Conservation (phyloP, 2,888 invertebrate genomes). For the Dynastes grantii region DNA sequence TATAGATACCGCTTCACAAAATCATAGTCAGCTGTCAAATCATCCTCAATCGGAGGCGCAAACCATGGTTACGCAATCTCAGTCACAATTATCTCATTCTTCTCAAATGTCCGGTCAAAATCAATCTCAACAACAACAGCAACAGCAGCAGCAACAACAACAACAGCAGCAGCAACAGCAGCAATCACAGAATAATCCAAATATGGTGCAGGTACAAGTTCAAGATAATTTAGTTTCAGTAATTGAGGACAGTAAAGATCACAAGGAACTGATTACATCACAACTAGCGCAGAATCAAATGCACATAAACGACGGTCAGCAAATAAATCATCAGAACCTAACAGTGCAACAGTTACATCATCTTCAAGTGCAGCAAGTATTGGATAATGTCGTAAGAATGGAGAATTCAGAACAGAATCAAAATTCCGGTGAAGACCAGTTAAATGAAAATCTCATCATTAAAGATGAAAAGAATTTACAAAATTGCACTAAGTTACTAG, state of each 20-base stretch:
- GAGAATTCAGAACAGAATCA: constrained; percentile 71
- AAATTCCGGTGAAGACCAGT: constrained; percentile 73
- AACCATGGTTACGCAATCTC: constrained; percentile 63
- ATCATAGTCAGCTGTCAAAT: constrained; percentile 57
- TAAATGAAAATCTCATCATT: constrained; percentile 61
- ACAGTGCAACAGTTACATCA: constrained; percentile 69
- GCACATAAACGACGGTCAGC: constrained; percentile 74
- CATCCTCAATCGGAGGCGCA: constrained; percentile 59
- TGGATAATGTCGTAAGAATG: constrained; percentile 68
- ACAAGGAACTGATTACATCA: constrained; percentile 66
- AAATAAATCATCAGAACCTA: constrained; percentile 67
- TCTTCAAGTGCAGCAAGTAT: constrained; percentile 76
- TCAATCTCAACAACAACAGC: constrained; percentile 60
- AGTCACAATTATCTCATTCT: constrained; percentile 68
- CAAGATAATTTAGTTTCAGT: constrained; percentile 70
- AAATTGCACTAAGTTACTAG: constrained; percentile 72
- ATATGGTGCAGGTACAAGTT: constrained; percentile 70
- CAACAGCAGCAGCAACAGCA: constrained; percentile 64
- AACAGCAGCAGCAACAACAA: constrained; percentile 63
- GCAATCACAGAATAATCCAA: constrained; percentile 63
- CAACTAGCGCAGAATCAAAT: constrained; percentile 66
- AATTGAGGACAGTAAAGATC: constrained; percentile 69
- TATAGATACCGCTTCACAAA: constrained; percentile 63
- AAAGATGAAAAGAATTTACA: constrained; percentile 76
- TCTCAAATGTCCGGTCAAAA: constrained; percentile 46